Percentiles rank a stretch among this genome's conserved stretches.
Evolutionary conservation across 1,140 invertebrate species (phyloP).

Genomic region (Drosophila parabipectinata): DNA sequence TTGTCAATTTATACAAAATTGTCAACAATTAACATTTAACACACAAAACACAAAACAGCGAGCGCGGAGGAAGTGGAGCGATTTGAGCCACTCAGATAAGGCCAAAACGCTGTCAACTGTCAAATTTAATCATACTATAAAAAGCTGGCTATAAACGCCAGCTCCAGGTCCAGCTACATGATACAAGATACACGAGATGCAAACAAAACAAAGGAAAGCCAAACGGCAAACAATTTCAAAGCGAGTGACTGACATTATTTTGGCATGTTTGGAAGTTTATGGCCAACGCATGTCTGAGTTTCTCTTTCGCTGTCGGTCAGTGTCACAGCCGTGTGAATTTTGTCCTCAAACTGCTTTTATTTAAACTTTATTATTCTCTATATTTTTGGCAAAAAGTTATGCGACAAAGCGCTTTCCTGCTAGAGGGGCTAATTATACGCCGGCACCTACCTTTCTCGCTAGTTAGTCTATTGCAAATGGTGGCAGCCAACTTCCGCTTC

Average conservation of each 20-base stretch:
- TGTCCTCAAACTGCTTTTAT: background rate
- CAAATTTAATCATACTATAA: constrained; percentile 78
- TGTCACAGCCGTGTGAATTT: constrained; percentile 49
- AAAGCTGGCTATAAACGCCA: constrained; percentile 49
- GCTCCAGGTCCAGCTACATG: constrained; percentile 11
- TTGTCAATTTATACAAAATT: constrained; percentile 77
- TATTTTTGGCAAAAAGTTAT: constrained; percentile 1
- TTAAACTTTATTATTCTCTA: background rate
- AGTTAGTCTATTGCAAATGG: constrained; percentile 46
- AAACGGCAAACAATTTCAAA: constrained; percentile 3
- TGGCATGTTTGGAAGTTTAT: constrained; percentile 46
- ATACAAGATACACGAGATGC: constrained; percentile 40
- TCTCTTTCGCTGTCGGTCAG: constrained; percentile 29
- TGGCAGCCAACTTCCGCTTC: constrained; percentile 60
- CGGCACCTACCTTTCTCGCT: constrained; percentile 19
- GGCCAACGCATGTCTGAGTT: constrained; percentile 36
- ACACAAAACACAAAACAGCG: constrained; percentile 12
- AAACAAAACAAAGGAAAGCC: constrained; percentile 41
- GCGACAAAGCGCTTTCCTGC: constrained; percentile 6
- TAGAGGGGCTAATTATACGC: constrained; percentile 27
- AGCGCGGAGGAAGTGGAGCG: constrained; percentile 34
- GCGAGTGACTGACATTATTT: constrained; percentile 62
- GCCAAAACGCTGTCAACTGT: constrained; percentile 76
- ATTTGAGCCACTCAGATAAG: constrained; percentile 50
- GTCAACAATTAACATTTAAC: constrained; percentile 55